These are phyloP conservation scores for Pavo muticus DNA, from an alignment of 2,113 vertebrate species.

Conservation along the genomic window DNA sequence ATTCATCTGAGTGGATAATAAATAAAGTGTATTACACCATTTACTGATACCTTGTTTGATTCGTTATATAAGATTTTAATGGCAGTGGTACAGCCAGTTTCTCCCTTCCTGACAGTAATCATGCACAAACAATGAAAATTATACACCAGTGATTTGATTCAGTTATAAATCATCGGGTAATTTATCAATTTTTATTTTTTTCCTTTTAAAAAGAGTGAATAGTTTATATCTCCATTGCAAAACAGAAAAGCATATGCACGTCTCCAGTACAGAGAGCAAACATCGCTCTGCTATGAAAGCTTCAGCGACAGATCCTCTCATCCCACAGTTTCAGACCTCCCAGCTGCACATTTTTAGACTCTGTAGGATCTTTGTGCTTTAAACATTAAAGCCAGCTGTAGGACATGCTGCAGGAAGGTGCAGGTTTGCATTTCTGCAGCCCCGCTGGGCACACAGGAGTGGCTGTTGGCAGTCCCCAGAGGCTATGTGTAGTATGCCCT, in stretches of 20 bases:
- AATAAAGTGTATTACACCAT: background rate
- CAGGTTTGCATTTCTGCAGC: background rate
- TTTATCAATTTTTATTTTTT: background rate
- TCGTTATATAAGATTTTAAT: background rate
- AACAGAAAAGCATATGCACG: background rate
- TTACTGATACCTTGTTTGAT: background rate
- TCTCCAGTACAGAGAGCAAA: background rate
- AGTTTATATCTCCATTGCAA: background rate
- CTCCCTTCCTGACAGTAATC: background rate
- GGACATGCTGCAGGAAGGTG: background rate
- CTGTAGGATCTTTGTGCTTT: background rate
- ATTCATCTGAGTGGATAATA: background rate
- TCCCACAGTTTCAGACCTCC: background rate
- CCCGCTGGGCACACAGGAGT: rapidly evolving
- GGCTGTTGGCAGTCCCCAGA: background rate
- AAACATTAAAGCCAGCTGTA: background rate
- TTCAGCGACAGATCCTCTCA: background rate
- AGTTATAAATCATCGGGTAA: background rate
- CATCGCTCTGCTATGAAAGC: background rate
- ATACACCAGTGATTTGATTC: background rate
- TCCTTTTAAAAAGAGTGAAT: background rate
- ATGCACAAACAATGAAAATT: background rate
- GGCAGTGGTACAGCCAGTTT: background rate
- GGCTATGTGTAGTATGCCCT: background rate
- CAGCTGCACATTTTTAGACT: background rate